These are phyloP conservation scores for Portevinia maculata DNA, from an alignment of 2,888 invertebrate genomes.

Conservation along the genomic window DNA sequence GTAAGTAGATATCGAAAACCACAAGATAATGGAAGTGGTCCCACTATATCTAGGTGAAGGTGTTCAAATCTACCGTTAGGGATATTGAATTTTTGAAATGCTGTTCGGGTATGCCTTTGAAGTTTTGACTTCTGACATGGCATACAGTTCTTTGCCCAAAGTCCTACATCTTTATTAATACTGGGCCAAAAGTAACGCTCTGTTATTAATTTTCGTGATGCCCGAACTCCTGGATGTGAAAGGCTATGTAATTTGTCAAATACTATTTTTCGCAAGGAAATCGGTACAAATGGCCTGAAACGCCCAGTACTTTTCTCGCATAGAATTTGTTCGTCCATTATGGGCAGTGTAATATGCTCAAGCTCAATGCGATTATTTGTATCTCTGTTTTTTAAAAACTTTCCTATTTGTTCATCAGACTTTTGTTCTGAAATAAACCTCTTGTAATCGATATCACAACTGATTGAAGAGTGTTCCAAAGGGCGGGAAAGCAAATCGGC, in stretches of 20 bases:
- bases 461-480: neutral
- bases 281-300: conserved; percentile 21
- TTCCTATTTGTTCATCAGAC: conserved; percentile 7
- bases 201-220: too few relatives aligned
- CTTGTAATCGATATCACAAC: neutral
- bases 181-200: too few relatives aligned
- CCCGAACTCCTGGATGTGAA: conserved; percentile 16
- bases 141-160: too few relatives aligned
- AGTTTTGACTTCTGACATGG: conserved; percentile 28
- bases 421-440: neutral
- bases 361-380: neutral
- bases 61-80: too few relatives aligned
- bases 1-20: conserved; percentile 35
- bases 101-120: conserved; percentile 23
- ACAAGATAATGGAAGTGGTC: conserved; percentile 76
- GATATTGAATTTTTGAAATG: conserved; percentile 10
- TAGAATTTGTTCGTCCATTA: neutral
- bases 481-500: too few relatives aligned
- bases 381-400: neutral
- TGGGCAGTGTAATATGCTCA: neutral
- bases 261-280: conserved; percentile 8
- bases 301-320: conserved; percentile 22
- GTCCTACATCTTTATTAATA: too few relatives aligned
- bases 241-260: conserved; percentile 27
- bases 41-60: conserved; percentile 78